phyloP scores from a whole-genome alignment of 2,113 vertebrate genomes.

The Alethe castanea region DNA sequence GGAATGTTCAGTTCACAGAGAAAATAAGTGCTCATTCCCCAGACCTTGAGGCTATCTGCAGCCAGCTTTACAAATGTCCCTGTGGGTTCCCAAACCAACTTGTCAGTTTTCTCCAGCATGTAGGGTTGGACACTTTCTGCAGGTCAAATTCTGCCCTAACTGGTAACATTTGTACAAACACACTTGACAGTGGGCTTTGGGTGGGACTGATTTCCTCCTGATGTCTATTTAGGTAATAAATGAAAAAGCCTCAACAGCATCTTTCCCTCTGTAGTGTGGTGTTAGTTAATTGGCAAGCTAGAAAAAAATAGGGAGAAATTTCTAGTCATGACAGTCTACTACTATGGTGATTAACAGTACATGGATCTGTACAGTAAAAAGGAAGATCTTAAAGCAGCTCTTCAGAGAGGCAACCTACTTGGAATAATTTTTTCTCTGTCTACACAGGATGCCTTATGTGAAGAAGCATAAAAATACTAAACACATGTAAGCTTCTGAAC shows the following conservation, averaged over 20 bases:
- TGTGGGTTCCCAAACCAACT: neutral
- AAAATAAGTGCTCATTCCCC: neutral
- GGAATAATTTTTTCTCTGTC: neutral
- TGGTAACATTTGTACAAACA: neutral
- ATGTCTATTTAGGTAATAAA: neutral
- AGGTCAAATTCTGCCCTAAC: neutral
- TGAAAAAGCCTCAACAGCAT: neutral
- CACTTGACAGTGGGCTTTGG: neutral
- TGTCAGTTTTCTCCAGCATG: neutral
- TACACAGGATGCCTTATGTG: neutral
- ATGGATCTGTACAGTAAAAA: neutral
- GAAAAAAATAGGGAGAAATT: neutral
- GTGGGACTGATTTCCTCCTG: neutral
- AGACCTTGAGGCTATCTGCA: neutral
- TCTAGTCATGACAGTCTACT: neutral
- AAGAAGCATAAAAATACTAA: neutral
- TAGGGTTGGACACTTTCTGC: neutral
- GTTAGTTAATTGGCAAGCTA: neutral
- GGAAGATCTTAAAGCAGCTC: neutral
- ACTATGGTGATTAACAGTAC: neutral
- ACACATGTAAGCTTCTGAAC: neutral
- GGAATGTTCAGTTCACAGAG: neutral
- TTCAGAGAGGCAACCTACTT: neutral
- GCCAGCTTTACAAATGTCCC: fast-evolving
- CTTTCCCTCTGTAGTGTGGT: neutral